phyloP scores from a whole-genome alignment of 1,140 invertebrate genomes.

The Acromyrmex heyeri region DNA sequence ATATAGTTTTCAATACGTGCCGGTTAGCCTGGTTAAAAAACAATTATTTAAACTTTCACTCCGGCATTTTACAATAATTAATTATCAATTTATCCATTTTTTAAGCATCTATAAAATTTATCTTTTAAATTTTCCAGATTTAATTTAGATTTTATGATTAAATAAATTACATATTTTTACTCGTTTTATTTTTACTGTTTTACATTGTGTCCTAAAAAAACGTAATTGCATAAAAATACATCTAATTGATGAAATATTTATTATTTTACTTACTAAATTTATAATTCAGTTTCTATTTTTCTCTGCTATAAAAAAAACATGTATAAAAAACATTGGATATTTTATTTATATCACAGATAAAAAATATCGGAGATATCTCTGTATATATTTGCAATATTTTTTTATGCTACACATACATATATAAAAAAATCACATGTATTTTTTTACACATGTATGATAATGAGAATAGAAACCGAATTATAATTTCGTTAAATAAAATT shows the following conservation, averaged over 20 bases:
- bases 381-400: too few relatives aligned
- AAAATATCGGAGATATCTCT: too few relatives aligned
- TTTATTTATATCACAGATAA: too few relatives aligned
- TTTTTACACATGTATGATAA: too few relatives aligned
- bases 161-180: neutral
- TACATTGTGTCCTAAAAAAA: neutral
- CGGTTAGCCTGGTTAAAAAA: neutral
- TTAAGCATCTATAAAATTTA: neutral
- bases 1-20: neutral
- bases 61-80: neutral
- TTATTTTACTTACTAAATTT: neutral
- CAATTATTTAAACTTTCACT: neutral
- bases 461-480: too few relatives aligned
- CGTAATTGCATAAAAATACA: neutral
- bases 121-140: too few relatives aligned
- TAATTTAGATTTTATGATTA: neutral
- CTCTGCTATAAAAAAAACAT: too few relatives aligned
- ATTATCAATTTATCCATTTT: neutral
- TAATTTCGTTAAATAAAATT: too few relatives aligned
- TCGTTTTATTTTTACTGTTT: neutral
- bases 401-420: too few relatives aligned
- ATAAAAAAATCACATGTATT: too few relatives aligned
- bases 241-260: neutral
- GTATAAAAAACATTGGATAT: too few relatives aligned
- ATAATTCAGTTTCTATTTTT: neutral